These are phyloP conservation scores for Callaeas wilsoni DNA, from an alignment of 2,113 vertebrate species.

Conservation along the genomic window DNA sequence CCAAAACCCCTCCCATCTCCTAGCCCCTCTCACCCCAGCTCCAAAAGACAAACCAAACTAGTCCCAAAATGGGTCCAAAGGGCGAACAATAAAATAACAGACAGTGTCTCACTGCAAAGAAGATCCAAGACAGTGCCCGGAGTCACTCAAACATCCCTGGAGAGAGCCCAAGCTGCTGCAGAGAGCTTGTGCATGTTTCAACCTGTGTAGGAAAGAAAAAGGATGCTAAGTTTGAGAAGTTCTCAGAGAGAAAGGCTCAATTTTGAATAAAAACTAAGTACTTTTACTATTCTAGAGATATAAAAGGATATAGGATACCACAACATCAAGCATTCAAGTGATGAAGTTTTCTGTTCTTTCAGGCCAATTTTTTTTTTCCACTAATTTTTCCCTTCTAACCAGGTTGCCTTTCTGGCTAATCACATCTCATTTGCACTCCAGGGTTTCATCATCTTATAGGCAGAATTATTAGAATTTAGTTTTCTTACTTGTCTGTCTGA, in stretches of 20 bases:
- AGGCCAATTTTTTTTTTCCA: not conserved
- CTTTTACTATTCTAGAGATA: not conserved
- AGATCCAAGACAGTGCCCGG: rapidly evolving
- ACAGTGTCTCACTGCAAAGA: not conserved
- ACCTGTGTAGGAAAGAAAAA: not conserved
- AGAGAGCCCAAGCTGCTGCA: not conserved
- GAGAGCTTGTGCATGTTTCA: not conserved
- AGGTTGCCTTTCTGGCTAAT: not conserved
- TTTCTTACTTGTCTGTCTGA: not conserved
- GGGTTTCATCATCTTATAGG: not conserved
- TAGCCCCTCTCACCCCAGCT: not conserved
- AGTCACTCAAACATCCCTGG: not conserved
- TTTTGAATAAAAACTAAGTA: not conserved
- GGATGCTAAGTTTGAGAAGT: rapidly evolving
- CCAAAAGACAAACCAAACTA: not conserved
- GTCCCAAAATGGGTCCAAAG: not conserved
- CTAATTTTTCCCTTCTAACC: not conserved
- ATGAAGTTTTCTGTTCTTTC: not conserved
- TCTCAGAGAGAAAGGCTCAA: not conserved
- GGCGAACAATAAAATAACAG: rapidly evolving
- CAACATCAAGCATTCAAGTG: not conserved
- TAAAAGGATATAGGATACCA: not conserved
- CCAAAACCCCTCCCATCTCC: rapidly evolving
- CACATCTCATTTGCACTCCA: not conserved
- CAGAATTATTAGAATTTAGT: not conserved